These are phyloP conservation scores for Cantharis nigra DNA, from an alignment of 2,888 invertebrate genomes.

Conservation along the genomic window DNA sequence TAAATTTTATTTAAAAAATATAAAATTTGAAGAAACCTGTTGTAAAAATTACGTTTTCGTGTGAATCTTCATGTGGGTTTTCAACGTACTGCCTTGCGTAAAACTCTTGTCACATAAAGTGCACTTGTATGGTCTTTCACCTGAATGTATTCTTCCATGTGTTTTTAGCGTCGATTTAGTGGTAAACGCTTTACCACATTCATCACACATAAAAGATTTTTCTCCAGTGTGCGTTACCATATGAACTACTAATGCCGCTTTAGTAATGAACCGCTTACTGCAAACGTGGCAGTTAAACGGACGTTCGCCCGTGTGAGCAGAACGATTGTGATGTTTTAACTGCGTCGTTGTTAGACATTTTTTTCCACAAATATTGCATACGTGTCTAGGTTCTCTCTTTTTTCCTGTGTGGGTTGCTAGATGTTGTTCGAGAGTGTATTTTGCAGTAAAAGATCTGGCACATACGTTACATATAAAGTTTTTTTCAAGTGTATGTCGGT, in stretches of 20 bases:
- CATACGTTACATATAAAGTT: constrained; percentile 31
- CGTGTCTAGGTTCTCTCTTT: constrained; percentile 26
- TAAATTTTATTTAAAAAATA: background rate
- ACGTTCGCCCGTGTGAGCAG: constrained; percentile 31
- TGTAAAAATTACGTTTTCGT: background rate
- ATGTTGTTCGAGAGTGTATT: constrained; percentile 31
- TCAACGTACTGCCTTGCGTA: constrained; percentile 25
- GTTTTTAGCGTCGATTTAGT: constrained; percentile 29
- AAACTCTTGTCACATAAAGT: constrained; percentile 17
- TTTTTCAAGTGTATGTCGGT: constrained; percentile 30
- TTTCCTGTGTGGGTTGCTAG: constrained; percentile 29
- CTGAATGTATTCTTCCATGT: constrained; percentile 22
- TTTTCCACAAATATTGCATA: constrained; percentile 26
- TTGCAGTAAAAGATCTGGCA: constrained; percentile 31
- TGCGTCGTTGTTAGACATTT: constrained; percentile 32
- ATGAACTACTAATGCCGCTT: constrained; percentile 23
- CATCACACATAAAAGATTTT: constrained; percentile 25
- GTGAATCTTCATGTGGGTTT: constrained; percentile 25
- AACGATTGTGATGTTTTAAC: constrained; percentile 24
- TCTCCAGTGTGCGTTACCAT: constrained; percentile 25
- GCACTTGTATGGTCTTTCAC: constrained; percentile 24
- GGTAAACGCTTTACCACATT: constrained; percentile 28
- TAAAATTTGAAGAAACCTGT: background rate
- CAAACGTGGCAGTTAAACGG: constrained; percentile 27
- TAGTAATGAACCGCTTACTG: constrained; percentile 25